These are phyloP conservation scores for Catharus ustulatus DNA, from an alignment of 2,797 vertebrate species.

Conservation along the genomic window DNA sequence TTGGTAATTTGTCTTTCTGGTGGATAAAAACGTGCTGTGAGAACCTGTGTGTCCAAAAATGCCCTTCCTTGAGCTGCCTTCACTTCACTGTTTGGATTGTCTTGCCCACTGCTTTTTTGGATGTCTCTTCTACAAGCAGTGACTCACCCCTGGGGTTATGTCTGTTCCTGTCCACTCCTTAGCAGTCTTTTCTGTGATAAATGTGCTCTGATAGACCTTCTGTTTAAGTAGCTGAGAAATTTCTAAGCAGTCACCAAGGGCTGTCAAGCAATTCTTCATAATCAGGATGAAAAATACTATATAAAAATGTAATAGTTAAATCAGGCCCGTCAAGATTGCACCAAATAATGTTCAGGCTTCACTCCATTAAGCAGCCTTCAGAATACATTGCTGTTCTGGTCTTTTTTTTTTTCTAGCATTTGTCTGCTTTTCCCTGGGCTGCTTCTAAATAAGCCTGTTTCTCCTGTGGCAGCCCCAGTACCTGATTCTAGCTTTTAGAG, in stretches of 20 bases:
- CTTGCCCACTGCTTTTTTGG: background rate
- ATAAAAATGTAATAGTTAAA: conserved; percentile 27
- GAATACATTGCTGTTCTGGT: background rate
- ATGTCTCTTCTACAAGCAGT: background rate
- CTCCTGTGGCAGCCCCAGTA: background rate
- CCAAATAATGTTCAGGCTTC: background rate
- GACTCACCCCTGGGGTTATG: background rate
- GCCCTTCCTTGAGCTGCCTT: background rate
- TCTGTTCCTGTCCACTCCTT: rapidly evolving
- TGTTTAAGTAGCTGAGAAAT: background rate
- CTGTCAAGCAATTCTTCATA: background rate
- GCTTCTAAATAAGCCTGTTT: background rate
- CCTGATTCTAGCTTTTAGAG: background rate
- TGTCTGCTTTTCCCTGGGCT: background rate
- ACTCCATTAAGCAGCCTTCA: conserved; percentile 2
- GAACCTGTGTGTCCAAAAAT: background rate
- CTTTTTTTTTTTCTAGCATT: background rate
- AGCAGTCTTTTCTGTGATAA: background rate
- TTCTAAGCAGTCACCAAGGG: background rate
- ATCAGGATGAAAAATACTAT: background rate
- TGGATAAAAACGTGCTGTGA: background rate
- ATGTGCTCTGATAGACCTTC: background rate
- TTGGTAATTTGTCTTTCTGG: background rate
- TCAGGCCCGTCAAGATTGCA: background rate
- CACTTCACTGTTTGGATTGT: background rate